Percentiles rank a stretch among this genome's conserved stretches.
Conservation (phyloP, 1,140 invertebrate genomes). For the Musca vetustissima region DNA sequence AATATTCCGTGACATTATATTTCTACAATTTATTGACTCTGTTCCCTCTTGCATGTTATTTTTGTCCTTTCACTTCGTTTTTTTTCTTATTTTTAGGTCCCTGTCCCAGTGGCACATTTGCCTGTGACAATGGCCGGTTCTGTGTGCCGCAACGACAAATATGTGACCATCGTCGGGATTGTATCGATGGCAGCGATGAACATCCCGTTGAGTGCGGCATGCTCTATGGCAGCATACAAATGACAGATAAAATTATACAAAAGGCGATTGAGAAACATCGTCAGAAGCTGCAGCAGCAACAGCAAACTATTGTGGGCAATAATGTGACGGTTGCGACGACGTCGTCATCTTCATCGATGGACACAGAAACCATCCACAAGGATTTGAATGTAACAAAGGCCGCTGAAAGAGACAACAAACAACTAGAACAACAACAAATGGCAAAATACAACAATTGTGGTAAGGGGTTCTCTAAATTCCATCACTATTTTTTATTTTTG, state of each 20-base stretch:
- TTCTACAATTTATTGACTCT: neutral
- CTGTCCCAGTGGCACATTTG: conserved; percentile 69
- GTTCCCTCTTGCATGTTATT: neutral
- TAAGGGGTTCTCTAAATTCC: too few species aligned
- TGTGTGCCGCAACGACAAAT: conserved; percentile 69
- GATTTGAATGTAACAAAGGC: neutral
- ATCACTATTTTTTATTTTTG: too few species aligned
- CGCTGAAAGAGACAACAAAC: too few species aligned
- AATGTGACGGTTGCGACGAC: conserved; percentile 21
- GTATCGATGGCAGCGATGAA: conserved; percentile 70
- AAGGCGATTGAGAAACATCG: conserved; percentile 46
- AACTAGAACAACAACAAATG: too few species aligned
- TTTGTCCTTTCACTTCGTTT: neutral
- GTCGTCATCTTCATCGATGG: conserved; percentile 23
- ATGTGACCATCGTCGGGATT: conserved; percentile 69
- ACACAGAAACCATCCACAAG: conserved; percentile 13
- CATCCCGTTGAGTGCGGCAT: conserved; percentile 49
- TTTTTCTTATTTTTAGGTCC: conserved; percentile 37
- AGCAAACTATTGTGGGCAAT: neutral
- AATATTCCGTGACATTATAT: neutral
- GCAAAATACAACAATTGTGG: too few species aligned
- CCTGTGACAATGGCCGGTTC: conserved; percentile 66
- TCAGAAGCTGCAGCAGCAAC: conserved; percentile 20
- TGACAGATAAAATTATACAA: conserved; percentile 48
- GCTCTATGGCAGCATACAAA: conserved; percentile 49